These are phyloP conservation scores for Phortica okadai DNA, from an alignment of 2,888 invertebrate species.

Conservation along the genomic window DNA sequence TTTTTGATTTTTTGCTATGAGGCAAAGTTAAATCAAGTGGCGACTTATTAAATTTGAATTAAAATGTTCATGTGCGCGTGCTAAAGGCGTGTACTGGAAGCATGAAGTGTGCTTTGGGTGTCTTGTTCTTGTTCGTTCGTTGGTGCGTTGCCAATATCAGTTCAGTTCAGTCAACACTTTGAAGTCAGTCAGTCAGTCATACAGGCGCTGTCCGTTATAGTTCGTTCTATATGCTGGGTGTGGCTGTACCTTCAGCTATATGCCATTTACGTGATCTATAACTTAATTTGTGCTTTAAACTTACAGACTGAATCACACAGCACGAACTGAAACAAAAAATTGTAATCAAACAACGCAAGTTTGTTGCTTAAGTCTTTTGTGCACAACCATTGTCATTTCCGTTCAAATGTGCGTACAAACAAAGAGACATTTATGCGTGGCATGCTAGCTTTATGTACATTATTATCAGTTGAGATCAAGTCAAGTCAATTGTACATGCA, in stretches of 20 bases:
- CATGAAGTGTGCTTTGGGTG: not conserved
- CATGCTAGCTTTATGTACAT: conserved; percentile 68
- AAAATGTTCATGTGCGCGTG: conserved; percentile 31
- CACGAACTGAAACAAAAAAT: not conserved
- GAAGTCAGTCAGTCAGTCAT: not conserved
- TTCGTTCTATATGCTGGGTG: conserved; percentile 7
- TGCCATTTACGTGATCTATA: conserved; percentile 20
- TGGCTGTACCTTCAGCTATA: not conserved
- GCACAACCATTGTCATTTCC: conserved; percentile 62
- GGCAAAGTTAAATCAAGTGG: not conserved
- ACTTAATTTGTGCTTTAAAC: conserved; percentile 17
- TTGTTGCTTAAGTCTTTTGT: conserved; percentile 64
- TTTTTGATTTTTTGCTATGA: not conserved
- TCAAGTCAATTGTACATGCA: conserved; percentile 12
- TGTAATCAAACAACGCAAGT: conserved; percentile 48
- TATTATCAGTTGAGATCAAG: conserved; percentile 54
- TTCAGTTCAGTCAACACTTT: not conserved
- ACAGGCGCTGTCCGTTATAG: conserved; percentile 19
- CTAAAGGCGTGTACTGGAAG: conserved; percentile 33
- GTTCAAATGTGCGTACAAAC: conserved; percentile 25
- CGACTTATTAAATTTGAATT: conserved; percentile 26
- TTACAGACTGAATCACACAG: not conserved
- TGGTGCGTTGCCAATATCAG: conserved; percentile 18
- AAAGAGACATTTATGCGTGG: conserved; percentile 41
- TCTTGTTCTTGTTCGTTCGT: not conserved